phyloP scores from a whole-genome alignment of 1,140 invertebrate genomes.

The Drosophila novamexicana region DNA sequence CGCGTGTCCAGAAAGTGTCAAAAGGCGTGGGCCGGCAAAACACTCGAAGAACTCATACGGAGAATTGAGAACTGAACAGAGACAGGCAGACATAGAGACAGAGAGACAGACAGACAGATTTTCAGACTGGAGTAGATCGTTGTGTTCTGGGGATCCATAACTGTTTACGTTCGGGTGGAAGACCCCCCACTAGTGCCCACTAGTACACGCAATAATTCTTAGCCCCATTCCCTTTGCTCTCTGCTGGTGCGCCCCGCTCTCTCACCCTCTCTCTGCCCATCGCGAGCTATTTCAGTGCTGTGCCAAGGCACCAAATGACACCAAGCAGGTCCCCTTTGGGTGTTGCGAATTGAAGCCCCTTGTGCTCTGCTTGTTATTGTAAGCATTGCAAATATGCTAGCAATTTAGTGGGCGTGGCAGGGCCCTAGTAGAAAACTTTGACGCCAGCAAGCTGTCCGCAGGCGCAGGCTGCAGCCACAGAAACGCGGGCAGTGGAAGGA shows the following conservation, averaged over 20 bases:
- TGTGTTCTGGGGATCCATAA: conserved; percentile 23
- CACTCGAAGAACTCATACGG: conserved; percentile 23
- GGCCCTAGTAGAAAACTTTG: conserved; percentile 71
- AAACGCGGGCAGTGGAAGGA: not conserved
- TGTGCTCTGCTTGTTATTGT: conserved; percentile 32
- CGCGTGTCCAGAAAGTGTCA: conserved; percentile 38
- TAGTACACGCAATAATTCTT: conserved; percentile 28
- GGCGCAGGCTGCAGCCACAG: conserved; percentile 36
- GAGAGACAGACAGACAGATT: not conserved
- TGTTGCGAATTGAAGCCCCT: conserved; percentile 5
- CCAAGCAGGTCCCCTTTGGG: conserved; percentile 8
- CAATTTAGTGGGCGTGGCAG: conserved; percentile 74
- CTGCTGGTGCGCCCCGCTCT: not conserved
- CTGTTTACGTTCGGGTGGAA: conserved; percentile 30
- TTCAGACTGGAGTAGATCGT: conserved; percentile 1
- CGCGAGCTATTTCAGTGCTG: conserved; percentile 66
- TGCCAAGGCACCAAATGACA: conserved; percentile 64
- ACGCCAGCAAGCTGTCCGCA: conserved; percentile 57
- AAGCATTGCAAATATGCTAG: conserved; percentile 59
- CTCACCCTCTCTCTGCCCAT: conserved; percentile 4
- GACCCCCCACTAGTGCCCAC: conserved; percentile 30
- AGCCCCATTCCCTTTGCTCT: conserved; percentile 19
- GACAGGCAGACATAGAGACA: conserved; percentile 1
- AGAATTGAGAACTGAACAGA: conserved; percentile 9
- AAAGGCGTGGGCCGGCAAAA: conserved; percentile 27